Base-by-base conservation (phyloP, 2,113 vertebrate species). In the Danio rerio region DNA sequence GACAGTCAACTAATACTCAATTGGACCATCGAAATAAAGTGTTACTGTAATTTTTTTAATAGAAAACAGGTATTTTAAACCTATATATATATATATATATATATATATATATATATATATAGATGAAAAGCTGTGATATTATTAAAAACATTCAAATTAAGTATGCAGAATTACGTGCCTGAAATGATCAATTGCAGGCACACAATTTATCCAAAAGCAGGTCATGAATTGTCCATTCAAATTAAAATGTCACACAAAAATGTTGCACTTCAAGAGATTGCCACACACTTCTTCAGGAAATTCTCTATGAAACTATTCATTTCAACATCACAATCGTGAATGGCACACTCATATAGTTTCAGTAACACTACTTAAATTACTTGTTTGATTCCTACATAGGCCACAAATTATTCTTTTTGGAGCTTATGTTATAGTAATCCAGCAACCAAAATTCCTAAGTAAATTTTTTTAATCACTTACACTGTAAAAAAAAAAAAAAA, bases 401-500 rank as follows among this genome's bases (percentile, higher is more conserved):
- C 8, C 43, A 49, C 43, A 69, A 69, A 72, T 42, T 13, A n/a
- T 31, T 31, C 31, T 31, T 31, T 31, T 31, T 31, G 31, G 31
- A 31, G 1, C 1, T 31, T 2, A 2, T 16, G 20, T 53, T 15
- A 16, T 20, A 40, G 11, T 40, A 8, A 72, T 53, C 1, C 21
- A 72, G 52, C 4, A 43, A 0, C 7, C 82, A 40, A 62, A 81
- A 93, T 93, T 90, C 86, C 71, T 81, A 40, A 55, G 71, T 83
- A 61, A 92, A 88, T 91, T 85, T 82, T 58, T 84, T 88, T 5
- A 92, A 87, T 85, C 76, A 93, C 31, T 31, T 31, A 3, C 31
- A 31, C 31, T 31, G 31, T 31, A 31, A 31, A 31, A 31, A 31
- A 31, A 31, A 2, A 31, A 31, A 31, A 2, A 31, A 31, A 31